phyloP scores from a whole-genome alignment of 2,113 vertebrate genomes.

The Embiotoca jacksoni region DNA sequence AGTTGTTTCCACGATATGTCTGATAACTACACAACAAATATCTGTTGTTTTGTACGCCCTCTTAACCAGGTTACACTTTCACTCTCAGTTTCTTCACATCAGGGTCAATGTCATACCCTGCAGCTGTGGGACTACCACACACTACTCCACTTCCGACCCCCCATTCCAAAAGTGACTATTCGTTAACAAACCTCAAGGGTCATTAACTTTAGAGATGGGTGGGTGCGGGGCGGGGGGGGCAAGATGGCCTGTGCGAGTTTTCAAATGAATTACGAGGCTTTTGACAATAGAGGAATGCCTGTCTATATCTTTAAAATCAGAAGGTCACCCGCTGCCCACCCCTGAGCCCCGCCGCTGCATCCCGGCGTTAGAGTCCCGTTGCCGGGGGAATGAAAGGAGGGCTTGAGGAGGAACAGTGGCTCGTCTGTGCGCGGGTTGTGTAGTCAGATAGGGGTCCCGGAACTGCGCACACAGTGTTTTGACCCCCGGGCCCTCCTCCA shows the following conservation, averaged over 20 bases:
- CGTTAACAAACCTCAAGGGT: conserved; percentile 75
- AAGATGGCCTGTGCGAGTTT: conserved; percentile 61
- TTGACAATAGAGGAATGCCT: conserved; percentile 75
- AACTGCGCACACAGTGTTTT: conserved; percentile 83
- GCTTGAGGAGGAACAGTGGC: conserved; percentile 82
- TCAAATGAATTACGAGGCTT: conserved; percentile 69
- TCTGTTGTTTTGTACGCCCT: conserved; percentile 32
- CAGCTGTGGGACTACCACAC: conserved; percentile 66
- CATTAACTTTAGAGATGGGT: conserved; percentile 60
- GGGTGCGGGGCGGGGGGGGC: neutral
- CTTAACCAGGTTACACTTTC: conserved; percentile 73
- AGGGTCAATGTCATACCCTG: conserved; percentile 72
- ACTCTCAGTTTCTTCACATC: conserved; percentile 53
- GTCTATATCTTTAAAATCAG: conserved; percentile 86
- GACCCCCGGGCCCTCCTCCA: conserved; percentile 77
- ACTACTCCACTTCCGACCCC: conserved; percentile 35
- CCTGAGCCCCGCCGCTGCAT: conserved; percentile 62
- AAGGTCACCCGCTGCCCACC: conserved; percentile 74
- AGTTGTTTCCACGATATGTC: conserved; percentile 1
- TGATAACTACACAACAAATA: conserved; percentile 54
- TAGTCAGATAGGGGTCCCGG: conserved; percentile 74
- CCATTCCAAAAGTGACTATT: conserved; percentile 59
- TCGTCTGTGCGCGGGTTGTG: conserved; percentile 71
- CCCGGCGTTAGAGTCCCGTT: conserved; percentile 62
- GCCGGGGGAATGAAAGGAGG: conserved; percentile 79